phyloP scores from a whole-genome alignment of 2,888 invertebrate species.

The Salticus scenicus region DNA sequence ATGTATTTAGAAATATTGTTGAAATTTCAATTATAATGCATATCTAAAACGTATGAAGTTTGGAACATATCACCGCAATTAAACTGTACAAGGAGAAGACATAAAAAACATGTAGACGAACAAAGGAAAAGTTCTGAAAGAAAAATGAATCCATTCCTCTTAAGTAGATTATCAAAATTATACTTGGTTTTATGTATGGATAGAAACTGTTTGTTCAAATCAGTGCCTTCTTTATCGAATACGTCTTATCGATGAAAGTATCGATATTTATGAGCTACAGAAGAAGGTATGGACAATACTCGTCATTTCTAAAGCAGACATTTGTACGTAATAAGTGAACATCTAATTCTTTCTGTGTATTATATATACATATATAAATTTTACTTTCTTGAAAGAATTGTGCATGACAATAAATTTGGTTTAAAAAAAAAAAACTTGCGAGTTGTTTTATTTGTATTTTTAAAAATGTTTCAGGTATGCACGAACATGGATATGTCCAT shows the following conservation, averaged over 20 bases:
- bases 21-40: no score
- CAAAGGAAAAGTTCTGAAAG: not conserved
- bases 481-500: no score
- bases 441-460: not conserved
- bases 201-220: constrained; percentile 37
- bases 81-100: no score
- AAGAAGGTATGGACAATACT: constrained; percentile 21
- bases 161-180: not conserved
- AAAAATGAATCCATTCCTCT: no score
- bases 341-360: constrained; percentile 31
- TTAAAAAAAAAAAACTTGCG: constrained; percentile 31
- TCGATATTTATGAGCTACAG: constrained; percentile 55
- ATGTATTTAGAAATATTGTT: no score
- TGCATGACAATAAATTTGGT: constrained; percentile 48
- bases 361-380: constrained; percentile 24
- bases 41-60: no score
- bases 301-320: constrained; percentile 10
- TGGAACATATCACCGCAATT: no score
- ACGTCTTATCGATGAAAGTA: constrained; percentile 56
- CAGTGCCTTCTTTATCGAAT: constrained; percentile 67
- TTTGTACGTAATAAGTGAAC: constrained; percentile 17
- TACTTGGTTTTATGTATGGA: not conserved
- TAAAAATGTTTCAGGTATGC: no score
- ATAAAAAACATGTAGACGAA: not conserved
- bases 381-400: constrained; percentile 40